Conservation (phyloP, 2,113 vertebrate species). For the Sinocyclocheilus anophthalmus region DNA sequence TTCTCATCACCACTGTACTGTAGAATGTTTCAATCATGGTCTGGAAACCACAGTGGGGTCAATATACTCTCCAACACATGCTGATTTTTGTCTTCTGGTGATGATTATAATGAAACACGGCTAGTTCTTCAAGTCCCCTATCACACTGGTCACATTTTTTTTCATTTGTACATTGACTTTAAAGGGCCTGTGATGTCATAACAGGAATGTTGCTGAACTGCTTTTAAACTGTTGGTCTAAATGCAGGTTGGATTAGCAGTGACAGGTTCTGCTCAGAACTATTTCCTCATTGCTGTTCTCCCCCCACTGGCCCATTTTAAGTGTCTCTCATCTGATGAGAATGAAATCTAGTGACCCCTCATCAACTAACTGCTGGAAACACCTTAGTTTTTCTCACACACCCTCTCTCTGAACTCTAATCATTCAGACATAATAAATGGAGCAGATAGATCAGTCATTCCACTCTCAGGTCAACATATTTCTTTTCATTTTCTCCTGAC, state of each 20-base stretch:
- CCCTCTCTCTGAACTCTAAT: conserved; percentile 24
- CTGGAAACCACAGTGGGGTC: too few relatives aligned
- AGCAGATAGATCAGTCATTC: neutral
- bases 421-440: conserved; percentile 43
- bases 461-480: conserved; percentile 7
- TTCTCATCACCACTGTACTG: too few relatives aligned
- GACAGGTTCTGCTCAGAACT: neutral
- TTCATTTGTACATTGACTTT: conserved; percentile 3
- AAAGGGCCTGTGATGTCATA: conserved; percentile 10
- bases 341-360: conserved; percentile 16
- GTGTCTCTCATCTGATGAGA: neutral
- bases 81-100: too few relatives aligned
- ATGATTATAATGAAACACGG: too few relatives aligned
- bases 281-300: neutral
- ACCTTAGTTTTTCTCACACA: neutral
- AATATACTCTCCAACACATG: too few relatives aligned
- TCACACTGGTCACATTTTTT: neutral
- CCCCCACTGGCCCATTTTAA: neutral
- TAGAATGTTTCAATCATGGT: too few relatives aligned
- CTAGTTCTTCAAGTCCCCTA: neutral
- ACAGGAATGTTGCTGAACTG: neutral
- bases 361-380: conserved; percentile 13
- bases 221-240: neutral
- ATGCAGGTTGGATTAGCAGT: neutral
- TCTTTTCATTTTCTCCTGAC: neutral